These are phyloP conservation scores for Nematolebias whitei DNA, from an alignment of 2,113 vertebrate genomes.

Conservation along the genomic window DNA sequence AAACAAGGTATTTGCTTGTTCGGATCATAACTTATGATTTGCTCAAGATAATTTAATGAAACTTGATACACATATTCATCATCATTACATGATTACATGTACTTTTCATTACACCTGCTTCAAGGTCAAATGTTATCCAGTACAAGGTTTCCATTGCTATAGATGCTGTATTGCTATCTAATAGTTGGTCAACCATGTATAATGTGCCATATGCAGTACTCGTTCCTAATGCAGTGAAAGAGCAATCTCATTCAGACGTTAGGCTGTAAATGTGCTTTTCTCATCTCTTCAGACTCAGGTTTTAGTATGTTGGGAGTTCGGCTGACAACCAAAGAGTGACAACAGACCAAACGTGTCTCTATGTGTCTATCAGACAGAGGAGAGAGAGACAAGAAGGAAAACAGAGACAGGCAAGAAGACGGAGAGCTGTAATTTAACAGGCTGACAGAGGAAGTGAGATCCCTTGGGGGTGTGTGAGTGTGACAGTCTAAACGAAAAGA, in stretches of 20 bases:
- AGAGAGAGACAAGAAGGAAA: conserved; percentile 36
- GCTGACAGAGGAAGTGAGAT: conserved; percentile 87
- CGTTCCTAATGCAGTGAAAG: conserved; percentile 59
- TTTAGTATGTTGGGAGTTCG: conserved; percentile 24
- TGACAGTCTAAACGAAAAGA: conserved; percentile 91
- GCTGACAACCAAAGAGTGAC: conserved; percentile 17
- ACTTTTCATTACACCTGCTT: no score
- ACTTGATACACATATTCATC: no score
- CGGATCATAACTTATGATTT: no score
- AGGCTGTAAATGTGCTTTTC: conserved; percentile 61
- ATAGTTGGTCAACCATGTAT: no score
- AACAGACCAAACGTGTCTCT: conserved; percentile 34
- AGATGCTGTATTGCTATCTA: no score
- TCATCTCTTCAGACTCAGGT: conserved; percentile 27
- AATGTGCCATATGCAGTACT: no score
- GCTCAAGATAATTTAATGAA: no score
- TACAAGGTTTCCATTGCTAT: no score
- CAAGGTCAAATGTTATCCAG: no score
- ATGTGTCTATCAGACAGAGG: conserved; percentile 44
- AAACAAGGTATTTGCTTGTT: no score
- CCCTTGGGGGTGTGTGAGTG: conserved; percentile 87
- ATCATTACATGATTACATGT: no score
- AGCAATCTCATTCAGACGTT: conserved; percentile 73
- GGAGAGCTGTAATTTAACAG: conserved; percentile 84
- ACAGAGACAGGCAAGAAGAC: conserved; percentile 34